Evolutionary conservation across 2,113 vertebrate genomes (phyloP), one percentile per base, ranked within the genome.

Genomic region (Herpetotheres cachinnans): DNA sequence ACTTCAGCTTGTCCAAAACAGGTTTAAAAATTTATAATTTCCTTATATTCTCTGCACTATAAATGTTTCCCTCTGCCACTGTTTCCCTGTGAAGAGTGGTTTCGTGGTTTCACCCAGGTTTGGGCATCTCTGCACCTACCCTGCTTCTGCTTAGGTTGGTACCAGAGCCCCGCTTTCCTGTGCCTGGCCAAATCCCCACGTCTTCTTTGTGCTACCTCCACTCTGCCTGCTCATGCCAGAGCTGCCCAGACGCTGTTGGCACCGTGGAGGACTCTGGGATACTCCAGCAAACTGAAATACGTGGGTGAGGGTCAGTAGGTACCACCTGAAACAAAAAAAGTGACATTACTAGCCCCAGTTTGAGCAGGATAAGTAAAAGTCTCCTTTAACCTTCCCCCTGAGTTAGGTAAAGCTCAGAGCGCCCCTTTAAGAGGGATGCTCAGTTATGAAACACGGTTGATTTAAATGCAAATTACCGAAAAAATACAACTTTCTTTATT

Each of bases 391-490:
- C 22, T n/a, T 70, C n/a, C 19, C 70, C 49, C 20, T 0, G 34
- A 36, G 34, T 13, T 9, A 92, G 21, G 50, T 44, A 54, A 38
- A 94, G 70, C 84, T 29, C 61, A 1, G 61, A 79, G 82, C 2
- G 0, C 25, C 26, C 47, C 90, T 95, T 86, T 40, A 38, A 90
- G 77, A 74, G 34, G 50, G 85, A 88, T 44, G 42, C 29, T 46
- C 54, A 27, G 22, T 93, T 92, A 86, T 89, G 93, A 96, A 90
- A 92, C 73, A 34, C 17, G 16, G 38, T 50, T 94, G 96, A 97
- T 98, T 98, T 98, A 98, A 97, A 98, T 97, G 97, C 95, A 98
- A 98, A 98, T 98, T 88, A 92, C 83, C 65, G 81, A 52, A 71
- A 89, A 97, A 98, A 95, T 78, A 94, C 97, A 97, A 96, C 92